Percentiles rank a stretch among this genome's conserved stretches.
Conservation (phyloP, 2,113 vertebrate genomes). For the Oryzias curvinotus region DNA sequence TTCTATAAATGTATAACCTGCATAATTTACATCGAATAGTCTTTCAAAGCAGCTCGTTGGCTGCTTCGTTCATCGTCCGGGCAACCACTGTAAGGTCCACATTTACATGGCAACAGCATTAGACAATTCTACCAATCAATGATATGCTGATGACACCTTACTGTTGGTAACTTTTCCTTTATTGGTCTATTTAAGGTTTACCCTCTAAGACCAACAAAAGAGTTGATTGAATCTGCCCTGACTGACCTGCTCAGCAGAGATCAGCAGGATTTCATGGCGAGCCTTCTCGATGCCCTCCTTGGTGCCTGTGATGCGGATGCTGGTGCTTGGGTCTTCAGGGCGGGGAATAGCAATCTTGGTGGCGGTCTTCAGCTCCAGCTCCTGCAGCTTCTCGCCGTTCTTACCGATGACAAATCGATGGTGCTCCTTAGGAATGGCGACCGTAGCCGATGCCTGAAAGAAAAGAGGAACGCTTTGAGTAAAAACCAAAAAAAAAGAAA, state of each 20-base stretch:
- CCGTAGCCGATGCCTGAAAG: conserved; percentile 71
- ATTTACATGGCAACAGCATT: not conserved
- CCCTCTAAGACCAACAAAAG: too few relatives aligned
- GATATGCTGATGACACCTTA: not conserved
- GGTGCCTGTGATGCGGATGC: conserved; percentile 78
- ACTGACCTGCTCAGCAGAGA: conserved; percentile 79
- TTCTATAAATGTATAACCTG: not conserved
- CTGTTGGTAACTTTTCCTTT: not conserved
- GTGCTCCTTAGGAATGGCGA: conserved; percentile 81
- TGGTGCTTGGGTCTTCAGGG: conserved; percentile 75
- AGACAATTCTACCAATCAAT: not conserved
- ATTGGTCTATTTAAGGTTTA: too few relatives aligned
- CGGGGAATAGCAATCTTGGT: conserved; percentile 79
- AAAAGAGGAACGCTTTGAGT: not conserved
- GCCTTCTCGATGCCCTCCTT: conserved; percentile 82
- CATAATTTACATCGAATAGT: not conserved
- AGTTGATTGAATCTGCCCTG: not conserved
- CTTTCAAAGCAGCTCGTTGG: not conserved
- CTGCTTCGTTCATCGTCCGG: not conserved
- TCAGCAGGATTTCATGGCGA: conserved; percentile 78
- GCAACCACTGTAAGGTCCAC: too few relatives aligned
- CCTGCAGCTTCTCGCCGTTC: conserved; percentile 80
- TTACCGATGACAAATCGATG: conserved; percentile 80
- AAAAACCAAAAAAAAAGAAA: not conserved
- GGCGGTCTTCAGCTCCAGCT: conserved; percentile 80